Conservation (phyloP, 2,797 vertebrate genomes). For the Phyllotis vaccarum region DNA sequence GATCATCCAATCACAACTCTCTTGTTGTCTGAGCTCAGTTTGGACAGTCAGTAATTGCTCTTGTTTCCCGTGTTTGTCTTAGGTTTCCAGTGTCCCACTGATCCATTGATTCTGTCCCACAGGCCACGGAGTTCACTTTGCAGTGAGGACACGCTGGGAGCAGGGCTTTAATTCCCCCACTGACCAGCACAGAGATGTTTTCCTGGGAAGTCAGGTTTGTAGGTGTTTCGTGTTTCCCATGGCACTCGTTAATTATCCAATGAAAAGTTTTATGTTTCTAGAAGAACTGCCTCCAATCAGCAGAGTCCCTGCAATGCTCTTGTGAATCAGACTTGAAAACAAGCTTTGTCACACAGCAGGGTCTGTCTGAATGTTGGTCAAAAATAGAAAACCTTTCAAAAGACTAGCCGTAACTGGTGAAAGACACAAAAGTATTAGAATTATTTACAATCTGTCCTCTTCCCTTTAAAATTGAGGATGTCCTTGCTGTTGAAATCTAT, state of each 20-base stretch:
- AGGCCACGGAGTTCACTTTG: conserved; percentile 62
- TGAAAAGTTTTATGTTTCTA: conserved; percentile 78
- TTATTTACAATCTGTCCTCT: conserved; percentile 61
- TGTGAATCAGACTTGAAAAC: conserved; percentile 79
- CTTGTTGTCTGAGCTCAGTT: conserved; percentile 26
- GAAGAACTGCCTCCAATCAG: conserved; percentile 72
- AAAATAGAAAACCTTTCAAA: conserved; percentile 81
- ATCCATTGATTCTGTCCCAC: conserved; percentile 74
- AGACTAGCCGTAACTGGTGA: conserved; percentile 73
- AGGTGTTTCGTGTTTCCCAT: conserved; percentile 73
- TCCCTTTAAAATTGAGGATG: conserved; percentile 65
- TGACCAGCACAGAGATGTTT: conserved; percentile 50
- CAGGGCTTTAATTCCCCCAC: conserved; percentile 76
- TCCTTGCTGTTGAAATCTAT: conserved; percentile 3
- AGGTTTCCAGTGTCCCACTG: conserved; percentile 67
- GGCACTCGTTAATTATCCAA: conserved; percentile 81
- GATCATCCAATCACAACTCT: neutral
- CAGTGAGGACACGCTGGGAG: conserved; percentile 74
- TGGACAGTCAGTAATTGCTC: conserved; percentile 60
- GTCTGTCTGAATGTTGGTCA: conserved; percentile 71
- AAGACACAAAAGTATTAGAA: conserved; percentile 72
- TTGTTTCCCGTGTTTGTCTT: conserved; percentile 77
- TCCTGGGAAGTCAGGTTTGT: conserved; percentile 76
- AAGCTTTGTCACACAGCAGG: conserved; percentile 81
- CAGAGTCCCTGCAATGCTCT: conserved; percentile 79